Evolutionary conservation across 2,113 vertebrate species (phyloP).

Genomic region (Rhagologus leucostigma): DNA sequence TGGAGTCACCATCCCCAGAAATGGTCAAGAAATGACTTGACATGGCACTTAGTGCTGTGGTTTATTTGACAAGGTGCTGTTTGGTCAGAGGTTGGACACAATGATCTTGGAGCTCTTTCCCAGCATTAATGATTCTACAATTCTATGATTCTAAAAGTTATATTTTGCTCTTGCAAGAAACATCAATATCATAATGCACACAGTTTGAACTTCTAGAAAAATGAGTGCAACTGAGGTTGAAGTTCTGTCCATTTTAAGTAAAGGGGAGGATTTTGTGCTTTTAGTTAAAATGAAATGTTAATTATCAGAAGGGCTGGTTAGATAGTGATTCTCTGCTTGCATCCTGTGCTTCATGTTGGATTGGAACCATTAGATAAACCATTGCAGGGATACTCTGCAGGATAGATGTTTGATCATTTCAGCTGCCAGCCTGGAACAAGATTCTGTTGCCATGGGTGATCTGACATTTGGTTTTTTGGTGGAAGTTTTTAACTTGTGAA

Average conservation of each 20-base stretch:
- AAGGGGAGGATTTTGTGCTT: neutral
- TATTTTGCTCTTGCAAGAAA: neutral
- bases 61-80: neutral
- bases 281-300: neutral
- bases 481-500: neutral
- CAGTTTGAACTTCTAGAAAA: neutral
- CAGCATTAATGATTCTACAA: neutral
- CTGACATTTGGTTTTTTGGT: accelerated
- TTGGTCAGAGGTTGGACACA: neutral
- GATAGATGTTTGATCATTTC: neutral
- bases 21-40: neutral
- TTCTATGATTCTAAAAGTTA: neutral
- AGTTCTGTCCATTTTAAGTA: neutral
- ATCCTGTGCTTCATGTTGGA: neutral
- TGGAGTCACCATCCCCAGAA: neutral
- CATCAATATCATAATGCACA: neutral
- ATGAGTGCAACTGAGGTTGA: neutral
- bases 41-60: neutral
- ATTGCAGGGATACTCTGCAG: neutral
- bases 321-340: neutral
- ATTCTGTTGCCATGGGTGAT: neutral
- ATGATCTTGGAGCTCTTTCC: neutral
- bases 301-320: neutral
- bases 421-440: neutral
- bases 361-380: neutral